Base-by-base conservation (phyloP, 2,113 vertebrate species). In the Engraulis encrasicolus region DNA sequence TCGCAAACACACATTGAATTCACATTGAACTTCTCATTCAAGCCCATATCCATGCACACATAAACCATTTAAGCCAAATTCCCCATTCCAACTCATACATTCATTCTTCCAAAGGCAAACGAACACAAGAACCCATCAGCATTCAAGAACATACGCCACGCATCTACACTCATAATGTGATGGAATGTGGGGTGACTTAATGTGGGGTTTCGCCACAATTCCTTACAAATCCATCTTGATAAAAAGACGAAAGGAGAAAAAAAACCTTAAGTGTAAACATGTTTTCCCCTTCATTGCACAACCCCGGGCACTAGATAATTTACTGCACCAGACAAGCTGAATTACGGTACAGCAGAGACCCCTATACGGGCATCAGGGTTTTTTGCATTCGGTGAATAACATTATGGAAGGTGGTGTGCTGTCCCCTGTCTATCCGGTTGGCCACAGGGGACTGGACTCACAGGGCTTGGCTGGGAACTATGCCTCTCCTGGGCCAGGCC, bases 281-380 rank as follows among this genome's bases (percentile, higher is more conserved):
- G 66, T 31, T 36, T 36, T 27, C 66, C 12, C 66, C 66, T 74
- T 34, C 27, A 74, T 66, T 66, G 58, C 58, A 66, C 23, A 23
- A 66, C 58, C 58, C 14, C 58, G 58, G 58, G 58, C 58, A 66
- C 58, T 12, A 23, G 6, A 66, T 31, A 66, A 27, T 66, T 66
- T 66, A 66, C 58, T 66, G 23, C 58, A 66, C 58, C 66, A 74
- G 66, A 74, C 61, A 71, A 71, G 61, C 66, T 2, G 66, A 27
- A 74, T 74, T 74, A 34, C 23, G 34, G 66, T 74, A 34, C 23
- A 74, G 66, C 66, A 34, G 27, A n/a, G n/a, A 58, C 54, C 66
- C 5, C 31, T 11, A 15, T 3, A 74, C 15, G 1, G 31, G 66
- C n/a, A n/a, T n/a, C n/a, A n/a, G 31, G 31, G 11, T 74, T 23